phyloP scores from a whole-genome alignment of 2,888 invertebrate genomes.

The Folsomia manolachei region DNA sequence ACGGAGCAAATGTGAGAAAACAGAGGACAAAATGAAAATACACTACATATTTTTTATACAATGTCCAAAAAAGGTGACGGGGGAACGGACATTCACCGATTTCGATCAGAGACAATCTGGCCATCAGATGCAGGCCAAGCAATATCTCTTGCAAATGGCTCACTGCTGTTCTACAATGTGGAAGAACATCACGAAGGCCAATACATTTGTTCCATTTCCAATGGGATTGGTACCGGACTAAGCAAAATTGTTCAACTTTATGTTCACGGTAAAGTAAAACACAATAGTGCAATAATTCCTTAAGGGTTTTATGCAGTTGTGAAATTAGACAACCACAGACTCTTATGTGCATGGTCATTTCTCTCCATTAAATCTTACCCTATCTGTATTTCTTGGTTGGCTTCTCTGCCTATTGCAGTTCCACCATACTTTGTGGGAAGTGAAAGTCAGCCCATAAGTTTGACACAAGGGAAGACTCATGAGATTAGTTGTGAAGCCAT shows the following conservation, averaged over 20 bases:
- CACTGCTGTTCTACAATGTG: slow-evolving; percentile 38
- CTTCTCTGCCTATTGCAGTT: no score
- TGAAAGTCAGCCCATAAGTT: slow-evolving; percentile 39
- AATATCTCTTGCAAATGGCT: slow-evolving; percentile 38
- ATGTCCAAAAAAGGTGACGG: slow-evolving; percentile 25
- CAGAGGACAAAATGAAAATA: no score
- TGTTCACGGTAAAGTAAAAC: slow-evolving; percentile 45
- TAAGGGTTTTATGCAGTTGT: no score
- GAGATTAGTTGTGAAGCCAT: slow-evolving; percentile 47
- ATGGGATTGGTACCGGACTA: slow-evolving; percentile 45
- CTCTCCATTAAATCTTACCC: no score
- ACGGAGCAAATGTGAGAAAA: no score
- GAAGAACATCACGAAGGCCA: slow-evolving; percentile 43
- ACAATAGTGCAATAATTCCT: no score
- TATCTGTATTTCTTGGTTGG: no score
- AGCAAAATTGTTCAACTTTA: slow-evolving; percentile 43
- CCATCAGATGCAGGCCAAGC: slow-evolving; percentile 39
- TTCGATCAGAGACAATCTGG: slow-evolving; percentile 47
- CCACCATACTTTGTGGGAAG: slow-evolving; percentile 46
- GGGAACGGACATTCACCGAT: no score
- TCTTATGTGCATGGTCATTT: no score
- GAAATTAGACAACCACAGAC: no score
- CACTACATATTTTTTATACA: background rate
- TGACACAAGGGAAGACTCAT: slow-evolving; percentile 43
- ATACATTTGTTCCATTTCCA: slow-evolving; percentile 45